Evolutionary conservation across 2,113 vertebrate genomes (phyloP).

Genomic region (Sinocyclocheilus grahami): DNA sequence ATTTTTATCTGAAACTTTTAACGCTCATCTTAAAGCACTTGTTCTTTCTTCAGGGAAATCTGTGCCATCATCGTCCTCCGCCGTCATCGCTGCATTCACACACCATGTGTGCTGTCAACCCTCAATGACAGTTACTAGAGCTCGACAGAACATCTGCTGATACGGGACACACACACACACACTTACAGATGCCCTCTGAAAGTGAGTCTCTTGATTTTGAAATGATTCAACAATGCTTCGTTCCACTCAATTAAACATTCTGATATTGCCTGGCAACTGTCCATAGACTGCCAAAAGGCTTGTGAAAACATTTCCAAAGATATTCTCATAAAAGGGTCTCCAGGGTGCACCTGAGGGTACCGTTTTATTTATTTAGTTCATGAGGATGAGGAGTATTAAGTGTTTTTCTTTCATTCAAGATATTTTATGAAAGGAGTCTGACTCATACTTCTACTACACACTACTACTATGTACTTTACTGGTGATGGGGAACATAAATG

Average conservation of each 20-base stretch:
- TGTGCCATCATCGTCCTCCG: slow-evolving; percentile 7
- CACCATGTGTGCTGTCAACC: slow-evolving; percentile 45
- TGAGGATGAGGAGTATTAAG: background rate
- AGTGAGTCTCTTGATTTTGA: slow-evolving; percentile 13
- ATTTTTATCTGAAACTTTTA: background rate
- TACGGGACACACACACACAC: slow-evolving; percentile 13
- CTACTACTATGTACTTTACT: background rate
- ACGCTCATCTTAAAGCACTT: background rate
- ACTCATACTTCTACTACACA: background rate
- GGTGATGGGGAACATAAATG: slow-evolving; percentile 4
- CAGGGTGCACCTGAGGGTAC: background rate
- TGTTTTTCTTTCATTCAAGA: background rate
- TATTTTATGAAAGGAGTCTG: slow-evolving; percentile 4
- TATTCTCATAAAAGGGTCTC: slow-evolving; percentile 1
- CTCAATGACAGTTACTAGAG: slow-evolving; percentile 51
- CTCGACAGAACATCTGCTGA: slow-evolving; percentile 55
- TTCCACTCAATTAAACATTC: slow-evolving; percentile 46
- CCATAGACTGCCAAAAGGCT: slow-evolving; percentile 34
- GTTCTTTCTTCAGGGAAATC: background rate
- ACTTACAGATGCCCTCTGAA: slow-evolving; percentile 13
- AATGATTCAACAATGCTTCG: slow-evolving; percentile 44
- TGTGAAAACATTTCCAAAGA: slow-evolving; percentile 4
- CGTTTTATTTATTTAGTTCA: background rate
- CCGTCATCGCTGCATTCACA: background rate
- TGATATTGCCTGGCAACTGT: slow-evolving; percentile 51